Conservation (phyloP, 1,140 invertebrate genomes). For the Tenebrio molitor region DNA sequence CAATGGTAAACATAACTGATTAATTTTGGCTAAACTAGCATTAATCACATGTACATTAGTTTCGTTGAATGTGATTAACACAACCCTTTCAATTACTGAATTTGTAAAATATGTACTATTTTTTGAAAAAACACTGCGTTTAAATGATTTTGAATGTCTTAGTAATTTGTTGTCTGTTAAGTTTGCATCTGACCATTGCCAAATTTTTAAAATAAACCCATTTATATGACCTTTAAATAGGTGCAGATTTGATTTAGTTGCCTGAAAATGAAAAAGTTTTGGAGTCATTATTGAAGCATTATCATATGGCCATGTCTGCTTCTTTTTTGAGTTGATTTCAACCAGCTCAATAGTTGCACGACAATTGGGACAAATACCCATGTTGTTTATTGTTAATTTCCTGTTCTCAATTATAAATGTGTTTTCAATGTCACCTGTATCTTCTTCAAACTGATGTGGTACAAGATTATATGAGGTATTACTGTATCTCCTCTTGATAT, state of each 20-base stretch:
- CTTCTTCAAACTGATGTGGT: slow-evolving; percentile 13
- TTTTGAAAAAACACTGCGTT: slow-evolving; percentile 58
- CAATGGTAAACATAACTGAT: slow-evolving; percentile 74
- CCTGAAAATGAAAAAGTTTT: slow-evolving; percentile 55
- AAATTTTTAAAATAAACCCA: slow-evolving; percentile 85
- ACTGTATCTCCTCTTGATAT: slow-evolving; percentile 34
- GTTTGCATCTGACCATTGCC: slow-evolving; percentile 75
- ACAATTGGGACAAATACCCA: slow-evolving; percentile 55
- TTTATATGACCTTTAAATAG: slow-evolving; percentile 71
- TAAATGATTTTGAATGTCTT: slow-evolving; percentile 46
- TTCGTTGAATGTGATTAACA: slow-evolving; percentile 81
- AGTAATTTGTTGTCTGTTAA: slow-evolving; percentile 48
- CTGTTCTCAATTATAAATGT: slow-evolving; percentile 39
- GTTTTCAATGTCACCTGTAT: background rate
- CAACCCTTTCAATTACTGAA: slow-evolving; percentile 76
- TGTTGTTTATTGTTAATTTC: slow-evolving; percentile 52
- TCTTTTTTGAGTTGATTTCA: slow-evolving; percentile 47
- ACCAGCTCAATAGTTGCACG: slow-evolving; percentile 50
- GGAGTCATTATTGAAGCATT: slow-evolving; percentile 61
- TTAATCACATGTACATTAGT: slow-evolving; percentile 80
- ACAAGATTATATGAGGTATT: slow-evolving; percentile 13
- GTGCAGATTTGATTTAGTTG: slow-evolving; percentile 59
- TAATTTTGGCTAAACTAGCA: slow-evolving; percentile 79
- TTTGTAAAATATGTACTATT: slow-evolving; percentile 56
- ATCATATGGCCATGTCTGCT: slow-evolving; percentile 51